phyloP scores from a whole-genome alignment of 2,797 vertebrate genomes.

The Heliangelus exortis region DNA sequence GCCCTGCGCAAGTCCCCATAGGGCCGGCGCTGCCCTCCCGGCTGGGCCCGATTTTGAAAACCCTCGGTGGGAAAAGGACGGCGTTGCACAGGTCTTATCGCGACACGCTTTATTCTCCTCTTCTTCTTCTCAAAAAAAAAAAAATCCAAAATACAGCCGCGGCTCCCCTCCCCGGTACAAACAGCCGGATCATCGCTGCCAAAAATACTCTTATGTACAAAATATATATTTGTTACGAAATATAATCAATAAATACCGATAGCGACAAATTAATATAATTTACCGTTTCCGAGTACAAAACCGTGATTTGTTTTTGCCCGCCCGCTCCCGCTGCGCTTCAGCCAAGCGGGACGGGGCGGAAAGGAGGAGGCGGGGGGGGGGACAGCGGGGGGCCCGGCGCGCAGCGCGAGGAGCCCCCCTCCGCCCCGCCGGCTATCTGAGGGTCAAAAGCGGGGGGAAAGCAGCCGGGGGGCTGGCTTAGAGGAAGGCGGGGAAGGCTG shows the following conservation, averaged over 20 bases:
- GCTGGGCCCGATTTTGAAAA: background rate
- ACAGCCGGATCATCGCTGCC: background rate
- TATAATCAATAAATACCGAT: conserved; percentile 64
- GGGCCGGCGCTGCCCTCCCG: background rate
- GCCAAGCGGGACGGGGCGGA: background rate
- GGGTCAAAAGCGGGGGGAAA: background rate
- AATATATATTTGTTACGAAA: conserved; percentile 53
- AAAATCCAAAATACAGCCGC: background rate
- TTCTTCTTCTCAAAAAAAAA: background rate
- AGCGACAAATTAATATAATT: conserved; percentile 71
- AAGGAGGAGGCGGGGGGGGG: no score
- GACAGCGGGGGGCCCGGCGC: background rate
- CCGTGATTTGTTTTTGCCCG: background rate
- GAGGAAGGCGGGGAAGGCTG: conserved; percentile 31
- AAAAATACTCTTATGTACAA: conserved; percentile 66
- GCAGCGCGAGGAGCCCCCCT: background rate
- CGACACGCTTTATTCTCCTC: conserved; percentile 22
- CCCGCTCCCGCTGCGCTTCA: background rate
- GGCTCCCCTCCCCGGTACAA: background rate
- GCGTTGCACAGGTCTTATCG: background rate
- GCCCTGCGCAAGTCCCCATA: background rate
- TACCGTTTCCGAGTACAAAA: conserved; percentile 58
- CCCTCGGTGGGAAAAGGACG: background rate
- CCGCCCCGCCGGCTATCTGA: background rate
- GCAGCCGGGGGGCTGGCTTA: background rate